Evolutionary conservation across 2,113 vertebrate genomes (phyloP).

Genomic region (Tautogolabrus adspersus): DNA sequence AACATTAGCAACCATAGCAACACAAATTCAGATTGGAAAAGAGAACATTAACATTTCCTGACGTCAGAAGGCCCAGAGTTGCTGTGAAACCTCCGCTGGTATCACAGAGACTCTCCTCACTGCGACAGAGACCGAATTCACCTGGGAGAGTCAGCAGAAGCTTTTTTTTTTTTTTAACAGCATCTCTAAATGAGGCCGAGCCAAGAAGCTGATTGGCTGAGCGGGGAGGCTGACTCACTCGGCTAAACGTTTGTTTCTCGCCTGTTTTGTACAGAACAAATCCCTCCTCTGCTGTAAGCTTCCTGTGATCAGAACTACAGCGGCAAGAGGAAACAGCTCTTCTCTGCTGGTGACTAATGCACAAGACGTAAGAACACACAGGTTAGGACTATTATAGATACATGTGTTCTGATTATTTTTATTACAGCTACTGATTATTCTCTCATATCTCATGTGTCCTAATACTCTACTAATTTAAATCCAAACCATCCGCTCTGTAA

Average conservation of each 20-base stretch:
- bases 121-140: constrained; percentile 31
- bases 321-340: neutral
- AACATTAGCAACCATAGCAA: neutral
- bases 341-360: constrained; percentile 29
- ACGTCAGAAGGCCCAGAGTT: neutral
- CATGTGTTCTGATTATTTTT: neutral
- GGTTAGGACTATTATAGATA: neutral
- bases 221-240: constrained; percentile 45
- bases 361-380: neutral
- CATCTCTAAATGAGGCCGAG: constrained; percentile 6
- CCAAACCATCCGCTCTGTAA: too few relatives aligned
- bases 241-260: constrained; percentile 32
- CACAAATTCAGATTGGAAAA: neutral
- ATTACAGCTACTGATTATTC: too few relatives aligned
- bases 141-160: constrained; percentile 50
- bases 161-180: constrained; percentile 15
- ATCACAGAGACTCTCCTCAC: constrained; percentile 17
- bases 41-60: neutral
- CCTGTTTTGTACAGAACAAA: constrained; percentile 26
- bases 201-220: constrained; percentile 19
- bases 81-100: constrained; percentile 16
- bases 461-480: too few relatives aligned
- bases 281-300: constrained; percentile 17
- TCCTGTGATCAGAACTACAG: constrained; percentile 28
- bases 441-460: neutral